Base-by-base conservation (phyloP, 2,888 invertebrate genomes). In the Brachylomia viminalis region DNA sequence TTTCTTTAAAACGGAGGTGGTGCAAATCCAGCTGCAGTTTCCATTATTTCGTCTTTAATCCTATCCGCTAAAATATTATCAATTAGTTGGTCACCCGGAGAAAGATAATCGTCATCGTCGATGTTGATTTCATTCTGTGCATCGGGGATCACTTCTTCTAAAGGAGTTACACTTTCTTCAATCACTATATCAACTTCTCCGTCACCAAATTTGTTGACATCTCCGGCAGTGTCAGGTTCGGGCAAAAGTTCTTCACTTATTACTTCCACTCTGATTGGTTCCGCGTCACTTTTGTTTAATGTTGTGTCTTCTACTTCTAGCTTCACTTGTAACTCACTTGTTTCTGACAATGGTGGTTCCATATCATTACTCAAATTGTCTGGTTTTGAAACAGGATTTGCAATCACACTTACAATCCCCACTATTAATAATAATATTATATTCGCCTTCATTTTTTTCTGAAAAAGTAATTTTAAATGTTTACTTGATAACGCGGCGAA, bases 31-130 rank as follows among this genome's bases (percentile, higher is more conserved):
- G 93, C 94, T 0, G 95, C 95, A 0, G 95, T 93, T 27, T 94
- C 94, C 95, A 96, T 95, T 52, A 95, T 93, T 90, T 96, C 95
- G 70, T 92, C 92, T 68, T 93, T 89, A 73, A 94, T 87, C 65
- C 89, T 92, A 54, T 90, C 86, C 15, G 90, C 75, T 30, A 92
- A 73, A n/a, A 90, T 90, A 78, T 91, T 91, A 62, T 90, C 84
- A 45, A 91, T 89, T 56, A 89, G 86, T 71, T 91, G 83, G 59
- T 88, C 75, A 64, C 84, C 82, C 45, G 88, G 77, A 49, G 86
- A 70, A 30, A 86, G 65, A 56, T 86, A 83, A 30, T 84, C 87
- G 23, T 86, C 84, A 42, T 75, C 72, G 82, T 85, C 52, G 64
- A 86, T 52, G 77, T 91, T 90, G 27, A 93, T 88, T 62, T 91